Percentiles rank a stretch among this genome's conserved stretches.
phyloP scores from a whole-genome alignment of 2,113 vertebrate genomes.

The Candoia aspera region DNA sequence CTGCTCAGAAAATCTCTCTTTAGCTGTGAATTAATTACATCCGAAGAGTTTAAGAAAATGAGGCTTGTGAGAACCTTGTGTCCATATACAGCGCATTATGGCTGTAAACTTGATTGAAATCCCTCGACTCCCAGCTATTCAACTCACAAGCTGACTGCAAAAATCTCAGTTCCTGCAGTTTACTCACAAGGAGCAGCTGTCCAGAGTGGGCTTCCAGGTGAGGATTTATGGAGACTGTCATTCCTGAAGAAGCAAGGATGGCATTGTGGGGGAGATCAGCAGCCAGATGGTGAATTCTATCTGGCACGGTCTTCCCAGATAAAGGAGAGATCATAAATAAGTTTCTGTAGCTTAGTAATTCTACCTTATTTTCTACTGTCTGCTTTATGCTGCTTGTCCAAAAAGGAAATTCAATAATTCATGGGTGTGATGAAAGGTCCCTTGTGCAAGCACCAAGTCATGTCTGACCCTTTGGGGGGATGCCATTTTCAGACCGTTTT shows the following conservation, averaged over 20 bases:
- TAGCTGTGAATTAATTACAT: background rate
- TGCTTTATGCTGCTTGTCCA: background rate
- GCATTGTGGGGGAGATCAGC: background rate
- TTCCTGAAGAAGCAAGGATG: background rate
- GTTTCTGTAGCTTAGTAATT: background rate
- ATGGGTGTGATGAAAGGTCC: too few species aligned
- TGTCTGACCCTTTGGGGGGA: too few species aligned
- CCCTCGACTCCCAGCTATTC: background rate
- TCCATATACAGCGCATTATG: background rate
- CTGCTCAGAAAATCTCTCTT: background rate
- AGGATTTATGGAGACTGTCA: background rate
- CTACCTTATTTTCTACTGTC: background rate
- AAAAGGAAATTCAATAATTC: background rate
- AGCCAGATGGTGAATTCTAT: background rate
- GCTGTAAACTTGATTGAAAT: background rate
- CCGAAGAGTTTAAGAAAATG: background rate
- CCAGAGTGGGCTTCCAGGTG: background rate
- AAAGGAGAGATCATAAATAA: background rate
- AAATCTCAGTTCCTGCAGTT: background rate
- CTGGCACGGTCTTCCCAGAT: background rate
- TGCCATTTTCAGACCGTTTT: too few species aligned
- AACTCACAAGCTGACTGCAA: background rate
- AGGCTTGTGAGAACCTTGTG: background rate
- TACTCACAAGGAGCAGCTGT: background rate
- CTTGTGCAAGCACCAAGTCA: too few species aligned